Evolutionary conservation across 2,113 vertebrate genomes (phyloP), one percentile per base, ranked within the genome.

Genomic region (Eulemur rufifrons): DNA sequence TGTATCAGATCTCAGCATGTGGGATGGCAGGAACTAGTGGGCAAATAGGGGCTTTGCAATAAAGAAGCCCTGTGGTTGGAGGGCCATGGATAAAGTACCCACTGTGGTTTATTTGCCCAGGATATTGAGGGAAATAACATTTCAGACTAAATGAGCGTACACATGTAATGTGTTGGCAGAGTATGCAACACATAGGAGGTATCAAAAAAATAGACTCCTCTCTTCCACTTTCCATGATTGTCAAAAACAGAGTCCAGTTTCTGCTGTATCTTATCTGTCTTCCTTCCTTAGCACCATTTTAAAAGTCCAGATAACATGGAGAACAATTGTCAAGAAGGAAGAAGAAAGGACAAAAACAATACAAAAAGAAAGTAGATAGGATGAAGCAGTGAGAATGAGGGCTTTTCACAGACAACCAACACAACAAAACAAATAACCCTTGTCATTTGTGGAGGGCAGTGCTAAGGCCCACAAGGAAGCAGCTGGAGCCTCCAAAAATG

Each of bases 391-490:
- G 3, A 91, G 42, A 64, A 83, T 47, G 0, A 13, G 0, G 54
- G 52, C 68, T 3, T 97, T 85, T 91, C 56, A 13, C 54, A 95
- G 89, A 52, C 9, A 84, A 18, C 4, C 4, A 80, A 76, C 42
- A 66, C 34, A 83, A 69, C n/a, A 68, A 77, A 95, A 94, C 71
- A 83, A 95, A 87, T 42, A 94, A 81, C n/a, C 39, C 45, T 32
- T 89, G 20, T 13, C 0, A 42, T 87, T 95, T 87, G 15, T 42
- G 20, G 27, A 92, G 68, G 86, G 59, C 0, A 25, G 27, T 1
- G 14, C 12, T 39, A 45, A 95, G 89, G 32, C 1, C 85, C 85
- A 21, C 10, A 50, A 89, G 34, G 78, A 92, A 84, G 74, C 47
- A 87, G 32, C 25, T 86, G 69, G 84, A 89, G 81, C 4, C 5